These are phyloP conservation scores for Aproaerema taeniolella DNA, from an alignment of 2,888 invertebrate species.

Conservation along the genomic window DNA sequence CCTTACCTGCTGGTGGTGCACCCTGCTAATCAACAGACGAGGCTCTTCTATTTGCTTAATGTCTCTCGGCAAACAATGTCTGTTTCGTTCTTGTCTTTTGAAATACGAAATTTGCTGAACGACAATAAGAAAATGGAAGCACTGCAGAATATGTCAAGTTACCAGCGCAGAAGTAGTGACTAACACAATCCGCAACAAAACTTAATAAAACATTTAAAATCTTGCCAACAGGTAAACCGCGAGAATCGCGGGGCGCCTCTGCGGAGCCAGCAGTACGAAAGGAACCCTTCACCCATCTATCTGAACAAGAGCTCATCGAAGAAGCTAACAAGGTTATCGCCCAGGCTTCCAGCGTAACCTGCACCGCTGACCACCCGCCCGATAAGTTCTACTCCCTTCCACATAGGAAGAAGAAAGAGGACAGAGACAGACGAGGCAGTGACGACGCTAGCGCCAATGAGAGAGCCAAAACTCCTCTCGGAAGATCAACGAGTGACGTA, in stretches of 20 bases:
- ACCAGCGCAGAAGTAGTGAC: too few species aligned
- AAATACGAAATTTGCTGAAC: too few species aligned
- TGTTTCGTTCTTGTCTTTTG: too few species aligned
- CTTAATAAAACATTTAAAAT: too few species aligned
- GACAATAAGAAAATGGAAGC: too few species aligned
- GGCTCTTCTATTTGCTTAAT: too few species aligned
- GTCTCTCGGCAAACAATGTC: too few species aligned
- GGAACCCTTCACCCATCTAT: conserved; percentile 81
- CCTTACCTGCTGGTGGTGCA: too few species aligned
- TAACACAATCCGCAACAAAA: too few species aligned
- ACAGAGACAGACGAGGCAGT: conserved; percentile 66
- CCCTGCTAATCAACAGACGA: too few species aligned
- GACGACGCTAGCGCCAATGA: conserved; percentile 69
- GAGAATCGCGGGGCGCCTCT: conserved; percentile 55
- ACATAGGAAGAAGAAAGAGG: conserved; percentile 76
- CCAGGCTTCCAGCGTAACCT: conserved; percentile 84
- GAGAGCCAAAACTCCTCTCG: conserved; percentile 53
- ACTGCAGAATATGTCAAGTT: too few species aligned
- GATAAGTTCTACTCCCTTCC: conserved; percentile 83
- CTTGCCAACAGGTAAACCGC: conserved; percentile 65
- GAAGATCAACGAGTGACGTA: conserved; percentile 78
- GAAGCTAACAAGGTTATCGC: conserved; percentile 86
- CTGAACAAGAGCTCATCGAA: conserved; percentile 84
- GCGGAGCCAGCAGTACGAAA: conserved; percentile 53
- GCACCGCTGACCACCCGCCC: conserved; percentile 78